Evolutionary conservation across 2,797 vertebrate genomes (phyloP).

Genomic region (Esox masquinongy): DNA sequence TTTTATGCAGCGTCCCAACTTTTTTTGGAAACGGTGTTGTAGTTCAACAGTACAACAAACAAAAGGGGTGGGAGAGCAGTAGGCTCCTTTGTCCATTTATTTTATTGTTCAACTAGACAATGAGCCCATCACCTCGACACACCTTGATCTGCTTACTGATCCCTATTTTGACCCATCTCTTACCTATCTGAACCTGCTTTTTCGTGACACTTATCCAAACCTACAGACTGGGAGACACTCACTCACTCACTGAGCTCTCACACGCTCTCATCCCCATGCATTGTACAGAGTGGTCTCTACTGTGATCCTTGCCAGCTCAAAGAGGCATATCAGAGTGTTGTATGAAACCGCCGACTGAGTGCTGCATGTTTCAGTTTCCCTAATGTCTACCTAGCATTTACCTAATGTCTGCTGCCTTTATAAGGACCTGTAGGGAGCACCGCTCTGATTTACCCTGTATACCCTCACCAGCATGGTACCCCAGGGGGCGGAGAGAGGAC

Average conservation of each 20-base stretch:
- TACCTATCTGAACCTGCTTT: neutral
- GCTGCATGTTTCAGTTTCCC: constrained; percentile 73
- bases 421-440: constrained; percentile 61
- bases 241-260: constrained; percentile 6
- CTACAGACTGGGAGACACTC: constrained; percentile 24
- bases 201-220: constrained; percentile 6
- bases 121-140: neutral
- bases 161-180: constrained; percentile 8
- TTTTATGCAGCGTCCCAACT: too few relatives aligned
- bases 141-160: neutral
- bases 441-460: constrained; percentile 3
- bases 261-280: constrained; percentile 23
- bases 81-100: neutral
- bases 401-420: constrained; percentile 81
- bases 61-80: neutral
- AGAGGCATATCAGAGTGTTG: constrained; percentile 67
- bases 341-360: constrained; percentile 68
- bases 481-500: constrained; percentile 27
- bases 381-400: constrained; percentile 80
- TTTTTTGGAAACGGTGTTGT: neutral
- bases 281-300: constrained; percentile 27
- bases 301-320: constrained; percentile 54
- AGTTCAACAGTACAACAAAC: neutral
- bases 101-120: neutral
- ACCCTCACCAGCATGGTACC: constrained; percentile 42